phyloP scores from a whole-genome alignment of 2,113 vertebrate genomes.

The Caranx melampygus region DNA sequence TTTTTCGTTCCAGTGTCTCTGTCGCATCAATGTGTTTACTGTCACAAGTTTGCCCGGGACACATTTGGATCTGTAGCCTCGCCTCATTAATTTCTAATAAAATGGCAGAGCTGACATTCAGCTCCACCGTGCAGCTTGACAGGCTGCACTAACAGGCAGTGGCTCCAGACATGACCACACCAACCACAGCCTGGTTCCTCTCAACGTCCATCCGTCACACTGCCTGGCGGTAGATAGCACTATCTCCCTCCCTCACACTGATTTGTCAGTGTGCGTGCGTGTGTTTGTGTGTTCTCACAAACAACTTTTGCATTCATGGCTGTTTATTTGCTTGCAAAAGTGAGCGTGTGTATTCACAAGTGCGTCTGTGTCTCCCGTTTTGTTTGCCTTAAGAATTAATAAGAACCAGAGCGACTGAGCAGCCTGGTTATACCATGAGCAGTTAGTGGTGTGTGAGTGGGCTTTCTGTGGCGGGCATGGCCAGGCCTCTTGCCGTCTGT shows the following conservation, averaged over 20 bases:
- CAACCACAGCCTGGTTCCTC: conserved; percentile 72
- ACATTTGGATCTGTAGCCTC: conserved; percentile 44
- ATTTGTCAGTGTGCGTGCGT: background rate
- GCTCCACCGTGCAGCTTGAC: conserved; percentile 71
- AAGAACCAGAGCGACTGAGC: conserved; percentile 36
- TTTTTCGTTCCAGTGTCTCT: conserved; percentile 18
- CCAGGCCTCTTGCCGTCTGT: conserved; percentile 69
- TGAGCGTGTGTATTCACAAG: conserved; percentile 15
- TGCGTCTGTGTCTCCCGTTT: conserved; percentile 34
- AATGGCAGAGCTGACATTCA: conserved; percentile 73
- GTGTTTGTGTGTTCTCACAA: conserved; percentile 3
- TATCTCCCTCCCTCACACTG: conserved; percentile 35
- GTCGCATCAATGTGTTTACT: conserved; percentile 43
- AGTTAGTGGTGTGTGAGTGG: conserved; percentile 65
- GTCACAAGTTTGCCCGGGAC: conserved; percentile 62
- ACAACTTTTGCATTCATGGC: conserved; percentile 2
- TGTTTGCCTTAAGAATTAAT: conserved; percentile 46
- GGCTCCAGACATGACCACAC: conserved; percentile 76
- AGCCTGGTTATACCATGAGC: conserved; percentile 48
- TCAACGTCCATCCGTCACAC: conserved; percentile 71
- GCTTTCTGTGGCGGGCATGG: conserved; percentile 48
- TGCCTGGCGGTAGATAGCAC: conserved; percentile 37
- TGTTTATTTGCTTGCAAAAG: conserved; percentile 44
- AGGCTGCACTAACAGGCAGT: conserved; percentile 77
- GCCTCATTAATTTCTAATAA: conserved; percentile 80